phyloP scores from a whole-genome alignment of 2,113 vertebrate genomes.

The Galbula dea region DNA sequence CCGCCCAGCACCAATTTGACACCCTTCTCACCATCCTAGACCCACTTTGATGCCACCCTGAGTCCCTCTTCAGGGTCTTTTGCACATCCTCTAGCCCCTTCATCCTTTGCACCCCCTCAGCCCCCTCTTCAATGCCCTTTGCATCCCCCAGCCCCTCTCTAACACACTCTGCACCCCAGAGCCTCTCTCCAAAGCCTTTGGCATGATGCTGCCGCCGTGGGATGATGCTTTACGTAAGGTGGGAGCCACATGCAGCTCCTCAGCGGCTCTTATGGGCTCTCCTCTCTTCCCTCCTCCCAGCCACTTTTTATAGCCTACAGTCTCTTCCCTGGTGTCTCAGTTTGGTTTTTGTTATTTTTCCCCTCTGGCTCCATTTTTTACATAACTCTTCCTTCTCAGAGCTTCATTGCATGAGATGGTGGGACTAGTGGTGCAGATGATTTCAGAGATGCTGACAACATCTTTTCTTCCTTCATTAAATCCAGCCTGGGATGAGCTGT shows the following conservation, averaged over 20 bases:
- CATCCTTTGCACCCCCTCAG: not conserved
- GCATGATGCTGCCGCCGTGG: not conserved
- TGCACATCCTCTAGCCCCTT: too few species aligned
- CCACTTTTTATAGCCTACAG: constrained; percentile 23
- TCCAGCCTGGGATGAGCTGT: not conserved
- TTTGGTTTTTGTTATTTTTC: not conserved
- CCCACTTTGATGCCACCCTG: too few species aligned
- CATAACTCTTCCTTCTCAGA: not conserved
- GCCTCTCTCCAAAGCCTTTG: not conserved
- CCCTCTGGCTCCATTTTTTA: constrained; percentile 12
- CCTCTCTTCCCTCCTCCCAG: constrained; percentile 31
- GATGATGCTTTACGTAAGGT: constrained; percentile 29
- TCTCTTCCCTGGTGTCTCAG: not conserved
- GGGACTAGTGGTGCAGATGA: not conserved
- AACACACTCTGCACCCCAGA: not conserved
- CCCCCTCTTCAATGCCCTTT: not conserved
- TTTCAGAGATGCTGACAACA: accelerated
- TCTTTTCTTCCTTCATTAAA: not conserved
- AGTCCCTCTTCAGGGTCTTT: not conserved
- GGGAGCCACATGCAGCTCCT: constrained; percentile 1
- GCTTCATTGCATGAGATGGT: not conserved
- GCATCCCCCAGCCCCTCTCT: not conserved
- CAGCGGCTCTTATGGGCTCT: not conserved
- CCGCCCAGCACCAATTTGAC: not conserved
- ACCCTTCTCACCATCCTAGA: not conserved